A percentile compares a stretch with the other conserved stretches of the same genome.
phyloP scores from a whole-genome alignment of 30 jellyfish, hydroid and myxozoan species.

The Morbakka virulenta region DNA sequence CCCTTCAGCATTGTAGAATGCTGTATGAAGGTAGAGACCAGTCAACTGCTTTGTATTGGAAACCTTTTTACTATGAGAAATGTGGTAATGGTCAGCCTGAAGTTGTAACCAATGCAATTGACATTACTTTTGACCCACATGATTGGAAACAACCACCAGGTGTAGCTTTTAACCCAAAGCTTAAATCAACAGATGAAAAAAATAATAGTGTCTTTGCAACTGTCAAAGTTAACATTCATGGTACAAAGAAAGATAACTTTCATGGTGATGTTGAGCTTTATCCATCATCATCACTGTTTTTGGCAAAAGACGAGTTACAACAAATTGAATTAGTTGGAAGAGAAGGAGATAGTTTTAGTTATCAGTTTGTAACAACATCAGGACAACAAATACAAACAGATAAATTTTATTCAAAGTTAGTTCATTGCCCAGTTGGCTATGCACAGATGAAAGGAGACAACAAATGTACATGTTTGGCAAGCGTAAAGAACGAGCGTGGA shows the following conservation, averaged over 20 bases:
- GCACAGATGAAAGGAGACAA: neutral
- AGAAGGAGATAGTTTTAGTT: neutral
- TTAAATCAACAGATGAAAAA: slow-evolving; percentile 48
- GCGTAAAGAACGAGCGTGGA: slow-evolving; percentile 35
- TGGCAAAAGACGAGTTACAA: slow-evolving; percentile 48
- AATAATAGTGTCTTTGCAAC: slow-evolving; percentile 72
- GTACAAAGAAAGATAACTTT: too few relatives aligned
- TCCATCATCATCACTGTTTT: slow-evolving; percentile 58
- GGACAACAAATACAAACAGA: slow-evolving; percentile 38
- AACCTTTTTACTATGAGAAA: slow-evolving; percentile 29
- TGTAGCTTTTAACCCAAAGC: slow-evolving; percentile 64
- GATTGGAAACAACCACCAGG: slow-evolving; percentile 65
- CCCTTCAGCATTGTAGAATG: slow-evolving; percentile 51
- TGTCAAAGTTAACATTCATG: slow-evolving; percentile 22
- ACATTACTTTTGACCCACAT: neutral
- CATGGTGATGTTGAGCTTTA: slow-evolving; percentile 53
- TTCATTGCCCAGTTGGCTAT: slow-evolving; percentile 69
- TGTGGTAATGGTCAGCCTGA: slow-evolving; percentile 55
- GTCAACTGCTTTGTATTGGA: slow-evolving; percentile 67
- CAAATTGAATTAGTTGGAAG: slow-evolving; percentile 34
- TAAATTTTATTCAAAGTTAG: neutral
- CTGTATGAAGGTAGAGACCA: slow-evolving; percentile 27
- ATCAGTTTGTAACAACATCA: slow-evolving; percentile 36
- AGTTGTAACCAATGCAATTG: slow-evolving; percentile 66
- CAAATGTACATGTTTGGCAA: slow-evolving; percentile 44